Base-by-base conservation (phyloP, 2,797 vertebrate genomes). In the Xiphophorus birchmanni region DNA sequence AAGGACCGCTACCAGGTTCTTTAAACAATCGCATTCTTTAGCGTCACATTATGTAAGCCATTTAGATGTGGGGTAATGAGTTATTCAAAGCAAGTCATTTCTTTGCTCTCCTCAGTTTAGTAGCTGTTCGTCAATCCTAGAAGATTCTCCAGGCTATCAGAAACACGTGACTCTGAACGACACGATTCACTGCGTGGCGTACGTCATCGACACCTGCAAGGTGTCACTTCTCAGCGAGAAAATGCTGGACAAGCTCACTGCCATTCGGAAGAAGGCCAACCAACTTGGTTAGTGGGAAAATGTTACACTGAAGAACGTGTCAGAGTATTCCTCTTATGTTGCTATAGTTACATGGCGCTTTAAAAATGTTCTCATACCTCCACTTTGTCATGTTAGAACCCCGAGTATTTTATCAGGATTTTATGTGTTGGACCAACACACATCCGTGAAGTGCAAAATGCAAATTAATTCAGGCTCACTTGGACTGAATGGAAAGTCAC, bases 141-240 rank as follows among this genome's bases (percentile, higher is more conserved):
- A 52, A 0, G 92, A 88, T 0, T 40, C 90, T n/a, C 77, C 78
- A 0, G 82, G 82, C 76, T 95, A 76, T 72, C 76, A 29, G 63
- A 90, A 89, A 54, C 13, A 80, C 1, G 78, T 54, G 2, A 82
- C 74, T 11, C 50, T 95, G 74, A 91, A 77, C 48, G 92, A 96
- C 52, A 82, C 0, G 84, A 90, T 95, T 58, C 94, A 95, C 85
- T 94, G 94, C 74, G 85, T 95, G 73, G 92, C 90, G 8, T 95
- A 92, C 54, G 87, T 95, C 1, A 35, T 95, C 0, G 94, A 96
- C 78, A 40, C 88, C 76, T 63, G 88, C 89, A 94, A 88, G 73
- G 74, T 89, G 65, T 92, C 87, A 2, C 44, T 95, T 21, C 77
- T 95, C 50, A 80, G 83, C 6, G 67, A 89, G 4, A 90, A 93